These are phyloP conservation scores for Polydrusus cervinus DNA, from an alignment of 2,888 invertebrate genomes.

Conservation along the genomic window DNA sequence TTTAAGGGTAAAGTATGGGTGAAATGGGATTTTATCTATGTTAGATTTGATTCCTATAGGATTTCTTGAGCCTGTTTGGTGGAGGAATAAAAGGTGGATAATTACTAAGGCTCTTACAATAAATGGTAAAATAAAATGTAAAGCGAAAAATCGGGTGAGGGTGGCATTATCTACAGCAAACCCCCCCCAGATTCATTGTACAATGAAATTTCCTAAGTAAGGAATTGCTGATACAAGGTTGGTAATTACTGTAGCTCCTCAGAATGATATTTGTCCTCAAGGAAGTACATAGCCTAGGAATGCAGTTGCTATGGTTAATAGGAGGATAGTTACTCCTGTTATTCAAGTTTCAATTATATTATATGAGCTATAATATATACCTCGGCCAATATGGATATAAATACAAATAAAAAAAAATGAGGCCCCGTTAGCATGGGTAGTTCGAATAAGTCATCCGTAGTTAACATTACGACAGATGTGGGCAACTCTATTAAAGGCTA, in stretches of 20 bases:
- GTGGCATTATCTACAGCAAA: too few relatives aligned
- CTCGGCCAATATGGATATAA: constrained; percentile 81
- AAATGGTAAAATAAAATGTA: constrained; percentile 84
- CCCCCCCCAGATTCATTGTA: constrained; percentile 67
- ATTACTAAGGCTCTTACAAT: constrained; percentile 76
- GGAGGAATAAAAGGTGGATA: constrained; percentile 79
- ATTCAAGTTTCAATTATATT: constrained; percentile 76
- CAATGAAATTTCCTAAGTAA: constrained; percentile 77
- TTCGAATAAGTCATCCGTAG: not conserved
- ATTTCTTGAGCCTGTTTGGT: constrained; percentile 81
- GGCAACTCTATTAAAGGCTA: constrained; percentile 73
- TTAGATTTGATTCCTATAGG: constrained; percentile 79
- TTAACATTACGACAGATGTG: constrained; percentile 78
- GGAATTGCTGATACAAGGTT: constrained; percentile 83
- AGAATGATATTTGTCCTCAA: constrained; percentile 88
- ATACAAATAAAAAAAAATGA: constrained; percentile 83
- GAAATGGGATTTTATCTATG: constrained; percentile 80
- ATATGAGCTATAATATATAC: constrained; percentile 74
- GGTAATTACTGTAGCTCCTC: constrained; percentile 81
- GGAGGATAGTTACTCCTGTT: constrained; percentile 78
- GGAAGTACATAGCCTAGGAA: constrained; percentile 87
- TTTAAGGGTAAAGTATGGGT: constrained; percentile 79
- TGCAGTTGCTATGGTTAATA: constrained; percentile 81
- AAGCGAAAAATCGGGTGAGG: constrained; percentile 73
- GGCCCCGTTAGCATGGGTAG: constrained; percentile 74